Percentiles rank a stretch among this genome's conserved stretches.
Conservation (phyloP, 2,113 vertebrate species). For the Tragulus kanchil region DNA sequence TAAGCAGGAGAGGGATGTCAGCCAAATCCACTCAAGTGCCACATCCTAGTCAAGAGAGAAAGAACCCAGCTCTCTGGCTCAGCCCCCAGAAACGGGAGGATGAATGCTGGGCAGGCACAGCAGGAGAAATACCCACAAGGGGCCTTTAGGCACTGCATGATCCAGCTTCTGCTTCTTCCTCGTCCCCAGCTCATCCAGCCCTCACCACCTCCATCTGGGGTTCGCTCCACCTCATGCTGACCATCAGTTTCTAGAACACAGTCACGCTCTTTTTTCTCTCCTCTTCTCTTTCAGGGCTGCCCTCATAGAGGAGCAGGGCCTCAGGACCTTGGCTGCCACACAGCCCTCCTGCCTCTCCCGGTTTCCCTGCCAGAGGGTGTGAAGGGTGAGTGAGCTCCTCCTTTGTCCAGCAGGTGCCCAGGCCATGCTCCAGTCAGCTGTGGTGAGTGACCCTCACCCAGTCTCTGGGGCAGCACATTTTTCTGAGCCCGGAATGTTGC, state of each 20-base stretch:
- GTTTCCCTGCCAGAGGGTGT: not conserved
- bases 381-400: too few species aligned
- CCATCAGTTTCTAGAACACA: not conserved
- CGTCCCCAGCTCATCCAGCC: not conserved
- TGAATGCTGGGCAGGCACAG: not conserved
- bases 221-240: not conserved
- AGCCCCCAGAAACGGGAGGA: not conserved
- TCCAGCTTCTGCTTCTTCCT: not conserved
- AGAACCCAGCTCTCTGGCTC: not conserved
- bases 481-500: not conserved
- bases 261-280: not conserved
- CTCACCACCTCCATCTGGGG: not conserved
- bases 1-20: not conserved
- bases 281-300: not conserved
- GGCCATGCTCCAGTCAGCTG: not conserved
- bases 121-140: too few species aligned
- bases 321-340: not conserved
- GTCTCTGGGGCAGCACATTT: not conserved
- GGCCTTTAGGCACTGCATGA: not conserved
- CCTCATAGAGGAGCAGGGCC: not conserved
- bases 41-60: not conserved
- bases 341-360: not conserved
- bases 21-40: not conserved
- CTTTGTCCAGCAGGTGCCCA: not conserved
- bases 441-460: not conserved